A percentile compares a stretch with the other conserved stretches of the same genome.
Conservation (phyloP, 2,888 invertebrate genomes). For the Drosophila yooni region DNA sequence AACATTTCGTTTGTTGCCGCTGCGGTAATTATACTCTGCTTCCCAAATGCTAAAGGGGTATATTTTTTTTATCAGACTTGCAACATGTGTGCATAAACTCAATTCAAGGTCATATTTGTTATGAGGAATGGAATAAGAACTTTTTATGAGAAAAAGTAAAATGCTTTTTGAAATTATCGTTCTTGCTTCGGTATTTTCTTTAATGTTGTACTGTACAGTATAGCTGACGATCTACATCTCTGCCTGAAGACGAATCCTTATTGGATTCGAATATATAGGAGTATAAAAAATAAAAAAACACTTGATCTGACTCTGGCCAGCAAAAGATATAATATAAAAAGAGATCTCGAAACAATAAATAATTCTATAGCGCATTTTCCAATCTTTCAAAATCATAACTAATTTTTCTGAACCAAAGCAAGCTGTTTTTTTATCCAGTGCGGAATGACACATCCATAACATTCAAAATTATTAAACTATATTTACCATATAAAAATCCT, state of each 20-base stretch:
- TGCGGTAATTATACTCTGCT: conserved; percentile 29
- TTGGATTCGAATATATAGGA: not conserved
- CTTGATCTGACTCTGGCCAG: not conserved
- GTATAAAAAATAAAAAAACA: not conserved
- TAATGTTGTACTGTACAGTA: not conserved
- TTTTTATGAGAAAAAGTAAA: not conserved
- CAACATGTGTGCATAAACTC: not conserved
- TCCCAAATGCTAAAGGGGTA: not conserved
- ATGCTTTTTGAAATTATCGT: too few relatives aligned
- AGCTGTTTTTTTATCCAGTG: not conserved
- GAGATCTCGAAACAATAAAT: not conserved
- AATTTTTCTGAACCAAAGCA: not conserved
- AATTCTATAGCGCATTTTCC: not conserved
- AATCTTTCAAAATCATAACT: not conserved
- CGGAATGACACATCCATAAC: not conserved
- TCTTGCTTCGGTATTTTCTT: not conserved
- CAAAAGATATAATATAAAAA: not conserved
- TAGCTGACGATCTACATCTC: not conserved
- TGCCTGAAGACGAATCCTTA: not conserved
- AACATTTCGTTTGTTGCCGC: conserved; percentile 19
- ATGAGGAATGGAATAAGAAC: not conserved
- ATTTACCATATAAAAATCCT: not conserved
- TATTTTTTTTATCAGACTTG: not conserved
- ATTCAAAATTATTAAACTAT: not conserved
- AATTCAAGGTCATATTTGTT: not conserved